Evolutionary conservation across 92 coral and sea anemone genomes (phyloP), one percentile per base, ranked within the genome.

Genomic region (Porites rus): DNA sequence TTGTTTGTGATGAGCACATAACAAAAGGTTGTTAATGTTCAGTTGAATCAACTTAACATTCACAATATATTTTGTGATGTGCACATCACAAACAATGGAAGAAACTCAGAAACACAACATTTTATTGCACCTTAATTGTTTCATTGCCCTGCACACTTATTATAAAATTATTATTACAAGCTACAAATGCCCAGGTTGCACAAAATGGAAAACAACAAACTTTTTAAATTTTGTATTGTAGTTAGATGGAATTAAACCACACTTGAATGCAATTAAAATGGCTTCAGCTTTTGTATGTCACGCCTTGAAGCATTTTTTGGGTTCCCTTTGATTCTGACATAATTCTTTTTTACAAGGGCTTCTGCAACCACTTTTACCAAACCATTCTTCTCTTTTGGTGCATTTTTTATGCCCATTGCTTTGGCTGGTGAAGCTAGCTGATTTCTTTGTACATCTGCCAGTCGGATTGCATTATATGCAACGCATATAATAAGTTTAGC

Each of bases 301-400:
- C 6, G 17, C 14, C 50, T 22, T 21, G 72, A 68, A 22, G 28
- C 72, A 68, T 68, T 70, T 28, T 70, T 31, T 28, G 16, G 4
- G 43, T 50, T 10, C 4, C 75, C 53, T 20, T 10, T 31, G 53
- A 70, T 70, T 9, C 6, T 70, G 5, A 70, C 75, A 70, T 28
- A 70, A 4, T 31, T 70, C 53, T 9, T 28, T 16, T 70, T 31
- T 70, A 38, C 54, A 10, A 70, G 53, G 0, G 18, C 75, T 70
- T 70, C 53, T 70, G 75, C 75, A 70, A 70, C 54, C 12, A 7
- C 19, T 28, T 70, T 70, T 4, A 70, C 53, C 53, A 70, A 70
- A 70, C 53, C 1, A 17, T 70, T 70, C 53, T 70, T 70, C 7
- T 70, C 75, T 70, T 31, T 70, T 11, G 53, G 53, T 4, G 19